These are phyloP conservation scores for Leptopilina syphax DNA, from an alignment of 2,888 invertebrate species.

Conservation along the genomic window DNA sequence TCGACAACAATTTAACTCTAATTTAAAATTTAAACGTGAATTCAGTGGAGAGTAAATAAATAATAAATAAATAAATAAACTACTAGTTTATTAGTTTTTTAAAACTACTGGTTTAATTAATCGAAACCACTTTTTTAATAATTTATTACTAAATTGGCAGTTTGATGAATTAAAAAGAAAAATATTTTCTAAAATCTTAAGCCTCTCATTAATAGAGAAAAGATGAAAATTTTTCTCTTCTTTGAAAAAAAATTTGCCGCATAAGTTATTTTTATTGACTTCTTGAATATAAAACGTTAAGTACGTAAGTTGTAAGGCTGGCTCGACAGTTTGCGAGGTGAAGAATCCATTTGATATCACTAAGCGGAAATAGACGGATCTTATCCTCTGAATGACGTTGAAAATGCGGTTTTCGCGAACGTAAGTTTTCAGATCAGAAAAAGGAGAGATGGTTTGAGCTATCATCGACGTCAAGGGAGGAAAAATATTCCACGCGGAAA, in stretches of 20 bases:
- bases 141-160: too few relatives aligned
- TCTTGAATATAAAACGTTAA: slow-evolving; percentile 4
- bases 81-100: too few relatives aligned
- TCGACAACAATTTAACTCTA: slow-evolving; percentile 12
- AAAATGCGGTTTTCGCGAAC: slow-evolving; percentile 38
- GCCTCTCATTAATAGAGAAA: not conserved
- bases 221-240: not conserved
- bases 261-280: slow-evolving; percentile 19
- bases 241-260: not conserved
- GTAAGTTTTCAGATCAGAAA: slow-evolving; percentile 37
- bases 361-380: slow-evolving; percentile 38
- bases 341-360: slow-evolving; percentile 33
- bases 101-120: too few relatives aligned
- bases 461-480: slow-evolving; percentile 39
- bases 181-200: too few relatives aligned
- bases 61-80: too few relatives aligned
- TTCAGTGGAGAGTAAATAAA: too few relatives aligned
- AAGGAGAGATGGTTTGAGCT: slow-evolving; percentile 1
- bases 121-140: too few relatives aligned
- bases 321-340: slow-evolving; percentile 24
- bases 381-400: slow-evolving; percentile 38
- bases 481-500: slow-evolving; percentile 39
- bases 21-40: not conserved
- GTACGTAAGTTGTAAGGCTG: slow-evolving; percentile 5
- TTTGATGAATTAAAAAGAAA: too few relatives aligned